Evolutionary conservation across 1,140 invertebrate species (phyloP).

Genomic region (Drosophila guanche): DNA sequence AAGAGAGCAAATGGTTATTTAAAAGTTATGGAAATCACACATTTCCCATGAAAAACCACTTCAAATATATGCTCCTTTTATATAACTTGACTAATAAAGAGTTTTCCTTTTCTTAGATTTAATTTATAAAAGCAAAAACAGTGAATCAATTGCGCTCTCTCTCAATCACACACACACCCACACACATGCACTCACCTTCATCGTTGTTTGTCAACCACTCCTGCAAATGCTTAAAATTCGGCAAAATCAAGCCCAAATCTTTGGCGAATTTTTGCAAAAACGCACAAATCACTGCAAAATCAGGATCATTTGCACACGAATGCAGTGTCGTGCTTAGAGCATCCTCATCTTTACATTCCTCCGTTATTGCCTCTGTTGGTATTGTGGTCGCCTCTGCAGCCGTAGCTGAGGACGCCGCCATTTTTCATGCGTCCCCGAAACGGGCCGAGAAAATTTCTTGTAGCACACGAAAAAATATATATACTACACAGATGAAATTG

Average conservation of each 20-base stretch:
- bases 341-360: constrained; percentile 77
- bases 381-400: constrained; percentile 34
- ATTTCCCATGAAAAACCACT: no score
- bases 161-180: constrained; percentile 7
- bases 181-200: constrained; percentile 87
- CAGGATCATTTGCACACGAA: constrained; percentile 95
- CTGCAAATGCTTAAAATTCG: constrained; percentile 92
- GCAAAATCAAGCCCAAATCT: constrained; percentile 89
- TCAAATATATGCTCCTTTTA: no score
- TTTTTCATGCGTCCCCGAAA: constrained; percentile 73
- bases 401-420: constrained; percentile 71
- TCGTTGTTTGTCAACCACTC: constrained; percentile 94
- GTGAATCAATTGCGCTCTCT: constrained; percentile 3
- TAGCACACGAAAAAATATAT: constrained; percentile 47
- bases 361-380: constrained; percentile 37
- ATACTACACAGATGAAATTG: constrained; percentile 51
- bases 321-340: constrained; percentile 64
- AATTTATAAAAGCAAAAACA: background rate
- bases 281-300: constrained; percentile 97
- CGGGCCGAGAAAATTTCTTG: constrained; percentile 60
- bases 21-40: no score
- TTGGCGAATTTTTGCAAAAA: constrained; percentile 95
- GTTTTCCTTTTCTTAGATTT: no score
- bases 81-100: no score
- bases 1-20: no score